Conservation (phyloP, 2,113 vertebrate genomes). For the Butorides virescens region DNA sequence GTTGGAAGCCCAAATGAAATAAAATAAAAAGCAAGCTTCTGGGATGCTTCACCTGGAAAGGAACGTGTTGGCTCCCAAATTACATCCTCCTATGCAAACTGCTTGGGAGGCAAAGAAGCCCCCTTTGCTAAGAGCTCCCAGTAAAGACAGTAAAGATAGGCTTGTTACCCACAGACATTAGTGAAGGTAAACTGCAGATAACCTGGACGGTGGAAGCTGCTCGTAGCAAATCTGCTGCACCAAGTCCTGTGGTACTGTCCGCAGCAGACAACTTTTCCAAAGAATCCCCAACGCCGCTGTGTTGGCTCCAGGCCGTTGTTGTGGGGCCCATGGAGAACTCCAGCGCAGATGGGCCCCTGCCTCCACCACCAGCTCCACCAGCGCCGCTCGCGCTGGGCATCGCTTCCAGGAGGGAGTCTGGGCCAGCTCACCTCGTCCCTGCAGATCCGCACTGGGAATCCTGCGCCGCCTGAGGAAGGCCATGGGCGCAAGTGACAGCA, state of each 20-base stretch:
- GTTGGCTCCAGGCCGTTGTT: not conserved
- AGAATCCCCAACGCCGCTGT: not conserved
- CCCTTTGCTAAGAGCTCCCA: not conserved
- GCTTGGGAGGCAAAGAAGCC: not conserved
- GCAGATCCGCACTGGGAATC: not conserved
- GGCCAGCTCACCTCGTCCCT: not conserved
- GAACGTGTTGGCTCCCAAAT: not conserved
- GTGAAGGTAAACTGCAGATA: not conserved
- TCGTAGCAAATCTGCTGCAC: not conserved
- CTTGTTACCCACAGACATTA: fast-evolving
- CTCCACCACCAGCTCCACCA: no score
- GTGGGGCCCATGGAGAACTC: not conserved
- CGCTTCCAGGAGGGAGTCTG: not conserved
- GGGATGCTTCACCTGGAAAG: not conserved
- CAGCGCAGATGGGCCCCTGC: not conserved
- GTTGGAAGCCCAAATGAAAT: not conserved
- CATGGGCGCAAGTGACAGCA: not conserved
- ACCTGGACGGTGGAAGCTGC: not conserved
- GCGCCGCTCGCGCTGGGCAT: fast-evolving
- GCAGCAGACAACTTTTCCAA: not conserved
- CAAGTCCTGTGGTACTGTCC: not conserved
- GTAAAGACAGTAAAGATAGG: not conserved
- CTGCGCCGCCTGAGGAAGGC: not conserved
- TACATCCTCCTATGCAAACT: not conserved
- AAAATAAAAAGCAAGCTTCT: not conserved